Base-by-base conservation (phyloP, 2,113 vertebrate genomes). In the Neogobius melanostomus region DNA sequence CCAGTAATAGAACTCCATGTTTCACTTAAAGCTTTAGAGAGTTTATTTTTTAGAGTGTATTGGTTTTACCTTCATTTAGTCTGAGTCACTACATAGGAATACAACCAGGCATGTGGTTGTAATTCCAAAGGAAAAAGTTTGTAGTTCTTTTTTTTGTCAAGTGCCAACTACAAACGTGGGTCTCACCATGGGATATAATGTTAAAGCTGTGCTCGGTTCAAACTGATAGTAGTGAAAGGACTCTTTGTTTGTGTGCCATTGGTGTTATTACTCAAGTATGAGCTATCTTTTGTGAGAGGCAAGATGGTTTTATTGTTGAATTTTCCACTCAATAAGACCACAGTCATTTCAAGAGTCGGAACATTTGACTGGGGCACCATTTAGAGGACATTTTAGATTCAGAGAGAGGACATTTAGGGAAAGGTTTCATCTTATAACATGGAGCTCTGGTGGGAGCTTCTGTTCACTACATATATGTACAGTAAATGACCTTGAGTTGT, bases 61-160 rank as follows among this genome's bases (percentile, higher is more conserved):
- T 57, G 63, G 66, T 36, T 64, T 7, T 9, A 82, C 70, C 14
- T 54, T 72, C 48, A 65, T 68, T 77, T 63, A 68, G 44, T 62
- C 46, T 84, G 81, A 86, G 67, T 89, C 85, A 84, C 71, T 69
- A 54, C 36, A 14, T 60, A 71, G 72, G 66, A 87, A 85, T 70
- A 85, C 68, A 81, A 42, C 48, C 17, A 63, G 10, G 36, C 86
- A 85, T 85, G 80, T 88, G 88, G 81, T 79, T 87, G 62, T 82
- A 82, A 88, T 90, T 85, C 77, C 4, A 66, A 66, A 21, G 72
- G 21, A 12, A 79, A 82, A 78, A 17, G 60, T 66, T 61, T 63
- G 49, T 63, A 36, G 51, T 65, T 69, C 75, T 82, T 5, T 69
- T 67, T 43, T 75, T 3, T 36, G 28, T 2, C 28, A 3, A 71